Conservation (phyloP, 2,888 invertebrate genomes). For the Ligdia adustata region DNA sequence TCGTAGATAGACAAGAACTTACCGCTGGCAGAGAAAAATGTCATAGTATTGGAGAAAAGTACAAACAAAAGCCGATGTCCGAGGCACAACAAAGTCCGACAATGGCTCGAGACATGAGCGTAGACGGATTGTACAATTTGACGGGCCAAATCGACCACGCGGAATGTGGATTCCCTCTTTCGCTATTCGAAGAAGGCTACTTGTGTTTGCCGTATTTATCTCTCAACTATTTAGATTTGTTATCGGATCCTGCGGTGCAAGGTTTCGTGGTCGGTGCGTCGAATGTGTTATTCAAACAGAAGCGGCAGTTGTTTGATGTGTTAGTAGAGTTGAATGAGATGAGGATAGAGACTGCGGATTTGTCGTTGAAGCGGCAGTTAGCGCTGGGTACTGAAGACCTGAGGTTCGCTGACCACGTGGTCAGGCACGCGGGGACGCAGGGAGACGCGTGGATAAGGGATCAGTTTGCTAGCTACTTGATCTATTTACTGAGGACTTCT, state of each 20-base stretch:
- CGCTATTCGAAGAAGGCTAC: slow-evolving; percentile 95
- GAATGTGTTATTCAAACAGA: slow-evolving; percentile 98
- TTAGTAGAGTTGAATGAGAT: slow-evolving; percentile 94
- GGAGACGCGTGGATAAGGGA: slow-evolving; percentile 98
- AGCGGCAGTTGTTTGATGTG: slow-evolving; percentile 95
- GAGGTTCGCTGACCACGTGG: slow-evolving; percentile 96
- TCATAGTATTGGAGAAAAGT: slow-evolving; percentile 79
- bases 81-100: slow-evolving; percentile 80
- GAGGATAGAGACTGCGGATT: slow-evolving; percentile 92
- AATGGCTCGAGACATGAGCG: slow-evolving; percentile 88
- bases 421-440: slow-evolving; percentile 89
- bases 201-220: slow-evolving; percentile 98
- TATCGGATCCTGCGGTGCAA: slow-evolving; percentile 93
- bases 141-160: slow-evolving; percentile 87
- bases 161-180: slow-evolving; percentile 94
- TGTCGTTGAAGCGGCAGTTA: slow-evolving; percentile 91
- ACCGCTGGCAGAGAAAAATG: slow-evolving; percentile 71
- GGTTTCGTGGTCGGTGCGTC: slow-evolving; percentile 98
- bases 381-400: slow-evolving; percentile 97
- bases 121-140: slow-evolving; percentile 85
- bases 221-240: slow-evolving; percentile 95
- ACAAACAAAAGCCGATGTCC: slow-evolving; percentile 65
- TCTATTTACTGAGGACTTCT: slow-evolving; percentile 92
- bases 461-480: slow-evolving; percentile 94
- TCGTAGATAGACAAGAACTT: slow-evolving; percentile 66